phyloP scores from a whole-genome alignment of 2,797 vertebrate species.

The Sebastes matsubarae region DNA sequence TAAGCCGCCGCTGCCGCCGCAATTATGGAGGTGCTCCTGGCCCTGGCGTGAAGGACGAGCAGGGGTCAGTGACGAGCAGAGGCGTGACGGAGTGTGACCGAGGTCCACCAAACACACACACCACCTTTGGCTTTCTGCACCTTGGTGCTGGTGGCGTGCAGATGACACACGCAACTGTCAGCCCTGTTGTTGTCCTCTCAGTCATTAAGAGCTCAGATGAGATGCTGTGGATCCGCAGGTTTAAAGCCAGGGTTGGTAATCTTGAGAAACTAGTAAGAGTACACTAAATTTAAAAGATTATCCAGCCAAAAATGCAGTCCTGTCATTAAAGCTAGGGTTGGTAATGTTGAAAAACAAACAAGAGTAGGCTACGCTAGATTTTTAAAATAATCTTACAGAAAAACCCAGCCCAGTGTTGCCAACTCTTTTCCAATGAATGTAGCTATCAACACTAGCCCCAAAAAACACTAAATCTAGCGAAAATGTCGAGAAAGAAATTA shows the following conservation, averaged over 20 bases:
- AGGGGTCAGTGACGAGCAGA: conserved; percentile 78
- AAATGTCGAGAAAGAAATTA: too few species aligned
- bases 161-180: conserved; percentile 10
- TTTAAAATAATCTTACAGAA: too few species aligned
- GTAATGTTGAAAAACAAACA: too few species aligned
- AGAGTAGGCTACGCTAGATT: too few species aligned
- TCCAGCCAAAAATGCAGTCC: neutral
- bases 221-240: conserved; percentile 1
- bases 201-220: conserved; percentile 8
- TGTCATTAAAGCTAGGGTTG: too few species aligned
- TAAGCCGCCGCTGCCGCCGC: conserved; percentile 74
- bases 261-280: neutral
- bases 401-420: too few species aligned
- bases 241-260: neutral
- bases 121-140: conserved; percentile 40
- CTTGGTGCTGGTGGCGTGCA: neutral
- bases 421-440: neutral
- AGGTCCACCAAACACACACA: conserved; percentile 35
- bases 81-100: conserved; percentile 71
- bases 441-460: neutral
- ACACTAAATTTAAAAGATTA: neutral
- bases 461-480: too few species aligned
- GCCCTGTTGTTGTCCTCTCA: conserved; percentile 6
- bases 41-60: conserved; percentile 81
- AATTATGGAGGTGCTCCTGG: conserved; percentile 81